Base-by-base conservation (phyloP, 2,888 invertebrate species). In the Prenolepis imparis region DNA sequence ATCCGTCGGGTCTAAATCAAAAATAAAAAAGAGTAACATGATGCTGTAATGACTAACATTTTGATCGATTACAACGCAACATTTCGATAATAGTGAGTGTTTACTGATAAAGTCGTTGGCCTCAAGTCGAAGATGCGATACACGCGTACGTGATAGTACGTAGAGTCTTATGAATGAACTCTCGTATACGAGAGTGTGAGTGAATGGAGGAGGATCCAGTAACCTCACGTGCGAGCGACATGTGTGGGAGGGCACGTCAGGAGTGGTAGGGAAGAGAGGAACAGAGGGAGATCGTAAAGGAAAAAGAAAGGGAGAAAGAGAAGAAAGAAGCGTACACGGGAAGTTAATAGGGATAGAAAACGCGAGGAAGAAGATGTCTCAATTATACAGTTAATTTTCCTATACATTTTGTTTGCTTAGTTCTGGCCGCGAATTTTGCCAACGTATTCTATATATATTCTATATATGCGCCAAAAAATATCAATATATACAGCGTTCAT, bases 141-240 rank as follows among this genome's bases (percentile, higher is more conserved):
- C 83, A 86, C 87, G 89, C 92, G 91, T 91, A 91, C 91, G 28
- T 28, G 28, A 28, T 28, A 28, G 28, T 28, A 28, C 28, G 28
- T 28, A 3, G 67, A 87, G 88, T 66, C 88, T 91, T 89, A 88
- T 91, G 91, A 91, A 91, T 91, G 91, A 91, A 91, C 87, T 87
- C 89, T 81, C 88, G 85, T 90, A 90, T 90, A 89, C 90, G 85
- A 64, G 86, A 87, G 89, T 91, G 89, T 90, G 90, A 90, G 88
- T 87, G 89, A 91, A 91, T 90, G 90, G 87, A 89, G 88, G 87
- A 86, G 90, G 86, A 87, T 68, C 86, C 87, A 77, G 84, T 83
- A 70, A 77, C 77, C 89, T 90, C 90, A 86, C 91, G 89, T 91
- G 90, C 87, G 86, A 89, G 86, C 84, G 81, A 84, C 88, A 84